A percentile compares a stretch with the other conserved stretches of the same genome.
Conservation (phyloP, 2,797 vertebrate genomes). For the Avahi laniger region DNA sequence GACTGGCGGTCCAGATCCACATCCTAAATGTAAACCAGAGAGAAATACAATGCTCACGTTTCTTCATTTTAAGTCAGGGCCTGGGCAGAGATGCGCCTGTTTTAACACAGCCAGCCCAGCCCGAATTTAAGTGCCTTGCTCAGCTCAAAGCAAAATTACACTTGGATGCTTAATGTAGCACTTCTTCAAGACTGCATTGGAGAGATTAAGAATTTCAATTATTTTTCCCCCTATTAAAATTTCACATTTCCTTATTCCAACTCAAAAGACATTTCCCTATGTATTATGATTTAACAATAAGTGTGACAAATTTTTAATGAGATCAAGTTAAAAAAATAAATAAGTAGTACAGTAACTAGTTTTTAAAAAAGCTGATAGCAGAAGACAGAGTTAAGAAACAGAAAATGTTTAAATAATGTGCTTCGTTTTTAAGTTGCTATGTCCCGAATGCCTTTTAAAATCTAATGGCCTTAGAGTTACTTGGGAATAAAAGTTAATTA, state of each 20-base stretch:
- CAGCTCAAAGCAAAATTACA: neutral
- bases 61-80: neutral
- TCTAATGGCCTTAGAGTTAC: neutral
- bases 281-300: neutral
- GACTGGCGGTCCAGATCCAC: constrained; percentile 95
- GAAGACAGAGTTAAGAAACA: neutral
- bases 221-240: constrained; percentile 1
- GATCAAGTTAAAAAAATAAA: constrained; percentile 42
- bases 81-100: neutral
- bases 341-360: neutral
- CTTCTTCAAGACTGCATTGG: neutral
- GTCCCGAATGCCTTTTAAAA: constrained; percentile 2
- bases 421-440: constrained; percentile 14
- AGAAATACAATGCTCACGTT: neutral
- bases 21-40: constrained; percentile 87
- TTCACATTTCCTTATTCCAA: constrained; percentile 16
- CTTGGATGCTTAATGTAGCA: neutral
- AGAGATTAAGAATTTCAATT: neutral
- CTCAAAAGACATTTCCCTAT: neutral
- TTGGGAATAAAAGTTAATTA: constrained; percentile 30
- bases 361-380: neutral
- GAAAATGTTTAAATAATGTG: neutral
- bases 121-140: neutral
- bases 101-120: neutral
- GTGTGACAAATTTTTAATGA: neutral